Conservation (phyloP, 2,888 invertebrate genomes). For the Synergus gifuensis region DNA sequence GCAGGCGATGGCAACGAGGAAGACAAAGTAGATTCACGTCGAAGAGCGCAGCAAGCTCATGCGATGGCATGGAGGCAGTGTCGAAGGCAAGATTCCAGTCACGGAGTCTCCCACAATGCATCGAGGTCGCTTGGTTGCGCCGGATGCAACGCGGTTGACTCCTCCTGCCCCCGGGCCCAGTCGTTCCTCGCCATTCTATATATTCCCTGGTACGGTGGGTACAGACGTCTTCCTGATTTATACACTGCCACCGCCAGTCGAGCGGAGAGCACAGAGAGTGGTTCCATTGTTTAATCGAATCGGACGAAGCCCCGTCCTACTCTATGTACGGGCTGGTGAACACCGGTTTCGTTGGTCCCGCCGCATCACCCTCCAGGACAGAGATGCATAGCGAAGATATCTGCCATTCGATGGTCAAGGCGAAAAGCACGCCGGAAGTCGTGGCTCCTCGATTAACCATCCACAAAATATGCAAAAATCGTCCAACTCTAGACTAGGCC, state of each 20-base stretch:
- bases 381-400: conserved; percentile 47
- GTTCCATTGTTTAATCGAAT: conserved; percentile 74
- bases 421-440: conserved; percentile 49
- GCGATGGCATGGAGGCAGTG: conserved; percentile 45
- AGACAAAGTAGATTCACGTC: conserved; percentile 58
- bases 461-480: conserved; percentile 39
- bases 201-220: conserved; percentile 64
- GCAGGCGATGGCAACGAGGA: conserved; percentile 48
- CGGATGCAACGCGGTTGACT: conserved; percentile 63
- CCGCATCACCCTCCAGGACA: conserved; percentile 45
- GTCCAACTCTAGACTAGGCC: not conserved
- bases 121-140: conserved; percentile 70
- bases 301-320: conserved; percentile 60
- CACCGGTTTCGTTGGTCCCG: conserved; percentile 44
- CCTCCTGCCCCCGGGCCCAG: conserved; percentile 56
- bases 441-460: conserved; percentile 43
- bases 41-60: conserved; percentile 45
- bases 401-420: conserved; percentile 40
- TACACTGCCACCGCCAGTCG: conserved; percentile 73
- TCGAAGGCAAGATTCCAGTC: conserved; percentile 71
- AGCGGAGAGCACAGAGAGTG: conserved; percentile 62
- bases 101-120: conserved; percentile 74
- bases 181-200: conserved; percentile 59
- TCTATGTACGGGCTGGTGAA: conserved; percentile 45
- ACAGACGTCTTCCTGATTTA: conserved; percentile 75